phyloP scores from a whole-genome alignment of 1,140 invertebrate genomes.

The Euborellia annulipes region DNA sequence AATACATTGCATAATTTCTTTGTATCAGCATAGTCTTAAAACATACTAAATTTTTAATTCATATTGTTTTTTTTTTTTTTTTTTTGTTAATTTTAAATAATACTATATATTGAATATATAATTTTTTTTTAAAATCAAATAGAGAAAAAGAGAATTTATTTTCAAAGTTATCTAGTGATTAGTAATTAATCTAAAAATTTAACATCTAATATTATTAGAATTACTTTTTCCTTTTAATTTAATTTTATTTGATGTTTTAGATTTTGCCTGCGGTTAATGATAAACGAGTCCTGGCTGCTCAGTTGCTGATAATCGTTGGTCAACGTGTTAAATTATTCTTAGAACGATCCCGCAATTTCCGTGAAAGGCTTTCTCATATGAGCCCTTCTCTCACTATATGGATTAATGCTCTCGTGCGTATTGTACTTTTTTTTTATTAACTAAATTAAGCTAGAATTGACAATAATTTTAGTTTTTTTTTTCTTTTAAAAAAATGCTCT shows the following conservation, averaged over 20 bases:
- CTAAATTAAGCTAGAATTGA: too few species aligned
- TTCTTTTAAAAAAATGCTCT: too few species aligned
- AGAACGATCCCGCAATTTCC: constrained; percentile 34
- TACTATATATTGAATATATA: not conserved
- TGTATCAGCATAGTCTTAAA: not conserved
- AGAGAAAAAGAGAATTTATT: not conserved
- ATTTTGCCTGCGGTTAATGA: constrained; percentile 44
- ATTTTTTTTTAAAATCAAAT: constrained; percentile 5
- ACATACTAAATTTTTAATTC: constrained; percentile 7
- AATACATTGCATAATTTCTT: not conserved
- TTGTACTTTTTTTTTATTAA: too few species aligned
- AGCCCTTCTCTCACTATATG: constrained; percentile 50
- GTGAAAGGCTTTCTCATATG: constrained; percentile 46
- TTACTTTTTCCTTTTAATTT: too few species aligned
- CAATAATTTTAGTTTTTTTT: too few species aligned
- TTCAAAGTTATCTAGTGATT: not conserved
- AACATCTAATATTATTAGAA: constrained; percentile 1
- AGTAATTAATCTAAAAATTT: constrained; percentile 1
- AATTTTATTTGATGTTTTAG: constrained; percentile 24
- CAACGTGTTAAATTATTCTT: constrained; percentile 48
- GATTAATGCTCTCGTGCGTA: constrained; percentile 52
- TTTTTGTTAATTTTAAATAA: not conserved
- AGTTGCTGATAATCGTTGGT: constrained; percentile 53
- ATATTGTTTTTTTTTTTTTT: constrained; percentile 6
- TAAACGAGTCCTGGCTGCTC: constrained; percentile 40